phyloP scores from a whole-genome alignment of 2,888 invertebrate species.

The Aromia moschata region DNA sequence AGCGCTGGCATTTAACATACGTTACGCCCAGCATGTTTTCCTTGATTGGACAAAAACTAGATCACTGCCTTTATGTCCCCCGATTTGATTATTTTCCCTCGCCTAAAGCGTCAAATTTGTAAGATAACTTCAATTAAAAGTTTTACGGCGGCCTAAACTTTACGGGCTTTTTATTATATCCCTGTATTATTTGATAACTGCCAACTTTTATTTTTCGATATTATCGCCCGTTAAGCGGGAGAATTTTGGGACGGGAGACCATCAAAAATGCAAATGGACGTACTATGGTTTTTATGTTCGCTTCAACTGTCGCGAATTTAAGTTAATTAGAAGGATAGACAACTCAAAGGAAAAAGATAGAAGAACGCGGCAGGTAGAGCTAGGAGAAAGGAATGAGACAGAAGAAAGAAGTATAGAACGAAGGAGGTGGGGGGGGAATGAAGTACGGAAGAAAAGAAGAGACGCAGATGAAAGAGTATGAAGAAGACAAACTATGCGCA shows the following conservation, averaged over 20 bases:
- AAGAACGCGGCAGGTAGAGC: no score
- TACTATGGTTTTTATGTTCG: constrained; percentile 4
- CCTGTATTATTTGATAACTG: constrained; percentile 40
- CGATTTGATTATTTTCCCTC: constrained; percentile 41
- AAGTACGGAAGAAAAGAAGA: no score
- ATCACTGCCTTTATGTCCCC: constrained; percentile 47
- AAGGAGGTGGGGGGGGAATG: no score
- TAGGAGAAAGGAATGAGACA: no score
- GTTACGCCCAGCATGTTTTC: constrained; percentile 52
- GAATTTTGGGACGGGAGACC: constrained; percentile 14
- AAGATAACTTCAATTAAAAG: constrained; percentile 46
- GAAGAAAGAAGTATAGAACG: no score
- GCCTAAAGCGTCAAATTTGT: constrained; percentile 43
- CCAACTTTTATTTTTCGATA: constrained; percentile 35
- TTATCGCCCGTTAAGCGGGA: constrained; percentile 30
- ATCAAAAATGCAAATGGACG: constrained; percentile 32
- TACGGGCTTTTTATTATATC: constrained; percentile 39
- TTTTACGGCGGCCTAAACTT: constrained; percentile 42
- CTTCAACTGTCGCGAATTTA: constrained; percentile 7
- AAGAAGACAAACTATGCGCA: no score
- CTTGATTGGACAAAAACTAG: constrained; percentile 53
- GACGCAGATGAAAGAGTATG: no score
- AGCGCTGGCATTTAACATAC: constrained; percentile 48
- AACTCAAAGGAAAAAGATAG: no score
- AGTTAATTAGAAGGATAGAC: no score